These are phyloP conservation scores for Porites evermanni DNA, from an alignment of 92 coral and sea anemone species.

Conservation along the genomic window DNA sequence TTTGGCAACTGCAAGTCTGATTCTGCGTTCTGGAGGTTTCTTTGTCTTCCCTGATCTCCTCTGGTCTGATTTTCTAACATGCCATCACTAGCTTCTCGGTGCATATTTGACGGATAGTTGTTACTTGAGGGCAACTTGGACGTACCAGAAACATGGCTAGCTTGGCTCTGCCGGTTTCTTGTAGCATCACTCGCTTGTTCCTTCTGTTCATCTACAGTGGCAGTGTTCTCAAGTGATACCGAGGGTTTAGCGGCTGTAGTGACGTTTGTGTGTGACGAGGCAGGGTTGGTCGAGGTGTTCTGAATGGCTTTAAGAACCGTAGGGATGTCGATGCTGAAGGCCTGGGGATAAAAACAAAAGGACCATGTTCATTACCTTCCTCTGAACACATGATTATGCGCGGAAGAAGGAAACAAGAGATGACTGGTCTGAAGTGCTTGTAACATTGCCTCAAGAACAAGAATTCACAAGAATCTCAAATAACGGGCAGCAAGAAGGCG, in stretches of 20 bases:
- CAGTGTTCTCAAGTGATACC: too few relatives aligned
- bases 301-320: slow-evolving; percentile 71
- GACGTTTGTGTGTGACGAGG: slow-evolving; percentile 20
- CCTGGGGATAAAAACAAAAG: slow-evolving; percentile 49
- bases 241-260: neutral
- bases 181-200: neutral
- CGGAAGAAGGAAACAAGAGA: too few relatives aligned
- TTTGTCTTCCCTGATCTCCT: neutral
- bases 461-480: too few relatives aligned
- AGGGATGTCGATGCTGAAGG: slow-evolving; percentile 78
- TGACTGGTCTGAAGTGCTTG: too few relatives aligned
- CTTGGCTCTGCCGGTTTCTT: neutral
- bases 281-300: neutral
- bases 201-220: neutral
- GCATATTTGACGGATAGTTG: neutral
- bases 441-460: too few relatives aligned
- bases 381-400: too few relatives aligned
- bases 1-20: neutral
- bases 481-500: too few relatives aligned
- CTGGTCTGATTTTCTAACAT: neutral
- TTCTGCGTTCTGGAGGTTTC: neutral
- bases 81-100: neutral
- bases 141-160: neutral
- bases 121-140: slow-evolving; percentile 12
- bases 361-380: neutral